phyloP scores from a whole-genome alignment of 1,140 invertebrate genomes.

The Agrypnia vestita region DNA sequence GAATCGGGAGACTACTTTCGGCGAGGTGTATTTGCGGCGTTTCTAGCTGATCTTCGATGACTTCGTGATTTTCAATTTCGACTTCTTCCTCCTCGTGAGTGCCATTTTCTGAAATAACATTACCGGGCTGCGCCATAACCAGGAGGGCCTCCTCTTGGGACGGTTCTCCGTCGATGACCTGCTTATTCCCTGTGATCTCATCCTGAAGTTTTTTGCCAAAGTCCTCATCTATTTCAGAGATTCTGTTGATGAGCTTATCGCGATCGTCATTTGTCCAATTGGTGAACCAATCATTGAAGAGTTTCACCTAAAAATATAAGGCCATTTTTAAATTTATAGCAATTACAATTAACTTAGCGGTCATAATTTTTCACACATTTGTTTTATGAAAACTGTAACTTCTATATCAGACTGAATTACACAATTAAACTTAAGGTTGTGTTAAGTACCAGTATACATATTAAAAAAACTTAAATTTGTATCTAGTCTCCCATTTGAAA shows the following conservation, averaged over 20 bases:
- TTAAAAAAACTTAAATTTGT: no score
- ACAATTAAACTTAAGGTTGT: no score
- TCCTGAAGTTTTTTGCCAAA: conserved; percentile 82
- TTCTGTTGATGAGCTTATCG: conserved; percentile 78
- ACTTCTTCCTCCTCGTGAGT: conserved; percentile 22
- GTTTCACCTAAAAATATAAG: conserved; percentile 76
- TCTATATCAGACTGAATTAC: no score
- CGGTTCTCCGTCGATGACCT: conserved; percentile 46
- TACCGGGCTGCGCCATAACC: conserved; percentile 15
- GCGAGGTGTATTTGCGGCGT: conserved; percentile 20
- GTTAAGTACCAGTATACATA: no score
- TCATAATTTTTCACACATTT: no score
- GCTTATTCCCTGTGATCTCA: conserved; percentile 68
- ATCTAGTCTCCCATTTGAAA: no score
- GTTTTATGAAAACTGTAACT: no score
- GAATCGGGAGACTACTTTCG: conserved; percentile 55
- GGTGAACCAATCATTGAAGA: conserved; percentile 90
- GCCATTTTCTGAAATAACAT: conserved; percentile 35
- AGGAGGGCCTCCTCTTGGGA: conserved; percentile 10
- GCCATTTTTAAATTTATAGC: no score
- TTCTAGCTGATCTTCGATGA: conserved; percentile 49
- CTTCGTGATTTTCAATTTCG: conserved; percentile 57
- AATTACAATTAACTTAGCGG: no score
- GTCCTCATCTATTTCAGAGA: conserved; percentile 80
- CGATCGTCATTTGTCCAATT: conserved; percentile 86